Base-by-base conservation (phyloP, 1,140 invertebrate genomes). In the Scaptodrosophila lebanonensis region DNA sequence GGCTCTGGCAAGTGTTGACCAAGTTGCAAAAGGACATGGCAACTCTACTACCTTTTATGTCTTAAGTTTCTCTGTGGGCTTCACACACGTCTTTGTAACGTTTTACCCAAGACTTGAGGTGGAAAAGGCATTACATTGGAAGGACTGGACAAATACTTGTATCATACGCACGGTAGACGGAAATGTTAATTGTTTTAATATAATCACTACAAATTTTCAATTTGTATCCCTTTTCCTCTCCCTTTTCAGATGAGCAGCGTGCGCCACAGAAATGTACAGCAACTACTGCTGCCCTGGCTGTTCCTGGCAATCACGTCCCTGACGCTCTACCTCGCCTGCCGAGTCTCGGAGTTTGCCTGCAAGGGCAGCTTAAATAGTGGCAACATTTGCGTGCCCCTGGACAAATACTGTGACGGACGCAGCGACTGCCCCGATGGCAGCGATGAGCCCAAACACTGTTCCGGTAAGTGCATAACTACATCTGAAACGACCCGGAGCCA, bases 271-370 rank as follows among this genome's bases (percentile, higher is more conserved):
- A 9, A 22, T 29, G 27, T 29, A n/a, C n/a, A n/a, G 48, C 56
- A 48, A 18, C 54, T 66, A 13, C 63, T 66, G n/a, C 70, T 69
- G 43, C 40, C 40, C 4, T 53, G 68, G 60, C 38, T 69, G 38
- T 43, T 60, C 17, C 45, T 52, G 11, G 2, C 58, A 29, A 13
- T 59, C 4, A 22, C 35, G 25, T 51, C 75, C 17, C 38, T 69
- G 16, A 54, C 69, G 16, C 53, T 79, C 16, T 65, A 68, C 22
- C 64, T 82, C 25, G 75, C 91, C 47, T 92, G 93, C 87, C 89
- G 94, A 66, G 91, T 96, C 66, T 94, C 94, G 44, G 94, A 96
- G 88, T 93, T 94, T 87, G 90, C 92, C 13, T 97, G 95, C 87
- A 90, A 91, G 35, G 92, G 92, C 69, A 93, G 92, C 43, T 69